phyloP scores from a whole-genome alignment of 2,113 vertebrate species.

The Tragelaphus buxtoni region DNA sequence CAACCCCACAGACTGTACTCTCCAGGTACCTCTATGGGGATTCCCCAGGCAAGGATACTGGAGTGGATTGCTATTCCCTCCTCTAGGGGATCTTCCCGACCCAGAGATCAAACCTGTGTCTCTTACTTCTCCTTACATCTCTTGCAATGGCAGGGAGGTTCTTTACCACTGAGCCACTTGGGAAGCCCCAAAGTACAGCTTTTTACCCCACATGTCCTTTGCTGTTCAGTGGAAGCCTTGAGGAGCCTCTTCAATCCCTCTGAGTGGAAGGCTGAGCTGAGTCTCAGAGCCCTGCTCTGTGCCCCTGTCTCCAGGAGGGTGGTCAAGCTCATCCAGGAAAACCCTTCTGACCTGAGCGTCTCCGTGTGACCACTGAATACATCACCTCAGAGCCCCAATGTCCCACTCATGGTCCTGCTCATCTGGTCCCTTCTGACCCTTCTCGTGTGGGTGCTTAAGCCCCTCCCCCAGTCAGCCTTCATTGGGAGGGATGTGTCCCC shows the following conservation, averaged over 20 bases:
- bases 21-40: neutral
- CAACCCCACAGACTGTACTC: neutral
- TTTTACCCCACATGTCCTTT: neutral
- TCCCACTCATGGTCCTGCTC: neutral
- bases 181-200: neutral
- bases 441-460: neutral
- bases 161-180: neutral
- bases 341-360: neutral
- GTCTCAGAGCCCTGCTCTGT: neutral
- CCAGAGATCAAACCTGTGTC: neutral
- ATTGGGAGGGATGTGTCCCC: neutral
- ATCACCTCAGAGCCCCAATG: neutral
- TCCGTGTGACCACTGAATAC: neutral
- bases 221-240: neutral
- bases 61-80: neutral
- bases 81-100: neutral
- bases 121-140: neutral
- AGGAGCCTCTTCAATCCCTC: neutral
- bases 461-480: neutral
- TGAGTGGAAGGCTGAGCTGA: neutral
- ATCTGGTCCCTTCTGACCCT: neutral
- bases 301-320: neutral
- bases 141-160: neutral
- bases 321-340: neutral
- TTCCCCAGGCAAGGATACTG: neutral